Base-by-base conservation (phyloP, 2,113 vertebrate species). In the Engystomops pustulosus region DNA sequence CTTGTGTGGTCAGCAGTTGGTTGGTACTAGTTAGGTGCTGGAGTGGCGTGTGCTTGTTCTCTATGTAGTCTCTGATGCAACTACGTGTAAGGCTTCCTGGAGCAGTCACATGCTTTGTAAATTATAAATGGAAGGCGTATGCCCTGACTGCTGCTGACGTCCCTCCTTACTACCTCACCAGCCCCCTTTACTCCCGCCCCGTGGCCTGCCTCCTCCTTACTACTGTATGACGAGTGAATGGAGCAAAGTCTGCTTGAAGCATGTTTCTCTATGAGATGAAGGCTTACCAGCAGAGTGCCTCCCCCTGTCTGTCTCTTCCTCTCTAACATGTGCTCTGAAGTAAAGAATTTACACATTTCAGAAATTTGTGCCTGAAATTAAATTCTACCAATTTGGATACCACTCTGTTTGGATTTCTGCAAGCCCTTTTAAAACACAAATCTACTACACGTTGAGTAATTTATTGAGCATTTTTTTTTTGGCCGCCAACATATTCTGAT, bases 51-150 rank as follows among this genome's bases (percentile, higher is more conserved):
- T 41, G 55, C 45, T 20, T 12, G 2, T 45, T 68, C 20, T 68
- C 86, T 82, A 86, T 92, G 90, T 89, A 89, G 89, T 91, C 93
- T 91, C 91, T 92, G 92, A 91, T 89, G 91, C 90, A 94, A 93
- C 85, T 82, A 93, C 90, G 41, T 55, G 91, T 87, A 90, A 86
- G 87, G 91, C 87, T 91, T 91, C 88, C 89, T 81, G 90, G 86
- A 86, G 74, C 90, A 80, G 90, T 90, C 92, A 91, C 91, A 90
- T 90, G 90, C 89, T 86, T 77, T 68, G 72, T 87, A 88, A 89
- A 89, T 89, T 88, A 58, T 86, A 89, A 85, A 86, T 83, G 2
- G 84, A 86, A 89, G 90, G 91, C 90, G 62, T 84, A 87, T 80
- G 87, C 81, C 34, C 51, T 83, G 84, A 62, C 86, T 81, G 69